Evolutionary conservation across 2,113 vertebrate species (phyloP), one percentile per base, ranked within the genome.

Genomic region (Rhea pennata): DNA sequence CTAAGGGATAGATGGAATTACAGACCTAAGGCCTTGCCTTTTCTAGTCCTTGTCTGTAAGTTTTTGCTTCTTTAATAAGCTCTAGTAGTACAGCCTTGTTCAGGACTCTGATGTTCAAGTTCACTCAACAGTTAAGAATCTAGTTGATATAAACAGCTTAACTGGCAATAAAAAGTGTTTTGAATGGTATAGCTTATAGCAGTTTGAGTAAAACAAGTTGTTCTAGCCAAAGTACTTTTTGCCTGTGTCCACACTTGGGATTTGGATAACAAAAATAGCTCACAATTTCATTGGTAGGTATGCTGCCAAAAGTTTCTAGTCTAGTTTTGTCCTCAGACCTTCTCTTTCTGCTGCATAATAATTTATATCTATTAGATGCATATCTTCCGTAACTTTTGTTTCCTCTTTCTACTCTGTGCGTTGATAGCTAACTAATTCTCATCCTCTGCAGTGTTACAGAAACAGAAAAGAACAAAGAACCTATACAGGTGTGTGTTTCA

Each of bases 261-360:
- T 88, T 97, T 93, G 70, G 79, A 27, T 93, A 86, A 91, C 62
- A 93, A 88, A 96, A 94, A 94, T 93, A 94, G 93, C 72, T 80
- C 42, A 74, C 61, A 88, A 64, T 88, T 51, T 95, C 85, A 90
- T 29, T 80, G 75, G 72, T 67, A 88, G 40, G 51, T 90, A 69
- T 61, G 65, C 82, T 94, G 92, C 93, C 93, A 96, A 86, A 88
- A 88, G 36, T 39, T 94, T 50, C 78, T 50, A 59, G 83, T 46
- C 51, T n/a, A 46, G 1, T 2, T 81, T 83, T 86, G 59, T 74
- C 64, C 72, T 86, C 50, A 40, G 33, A 74, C 82, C 9, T 9
- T 88, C 70, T 84, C 59, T 64, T 64, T 92, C 59, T 92, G 54
- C 75, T 74, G 64, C 67, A 29, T 64, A 64, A 77, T 84, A 77